Conservation (phyloP, 2,888 invertebrate species). For the Callosobruchus maculatus region DNA sequence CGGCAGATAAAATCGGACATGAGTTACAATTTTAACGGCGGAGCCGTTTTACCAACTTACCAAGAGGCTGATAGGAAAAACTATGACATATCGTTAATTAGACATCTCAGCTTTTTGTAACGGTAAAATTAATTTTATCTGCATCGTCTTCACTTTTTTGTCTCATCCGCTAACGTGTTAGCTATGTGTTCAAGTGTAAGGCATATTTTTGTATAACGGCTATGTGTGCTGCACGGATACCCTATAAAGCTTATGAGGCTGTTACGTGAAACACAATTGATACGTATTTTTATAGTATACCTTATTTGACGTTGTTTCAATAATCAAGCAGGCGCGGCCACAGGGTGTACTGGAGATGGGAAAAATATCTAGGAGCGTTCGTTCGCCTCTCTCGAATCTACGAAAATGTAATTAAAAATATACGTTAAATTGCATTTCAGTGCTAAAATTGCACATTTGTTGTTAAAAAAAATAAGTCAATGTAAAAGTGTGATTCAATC, state of each 20-base stretch:
- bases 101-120: not conserved
- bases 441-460: no score
- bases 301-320: no score
- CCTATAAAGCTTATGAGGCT: not conserved
- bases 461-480: no score
- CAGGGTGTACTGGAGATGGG: no score
- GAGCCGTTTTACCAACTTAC: not conserved
- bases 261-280: no score
- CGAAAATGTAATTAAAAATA: no score
- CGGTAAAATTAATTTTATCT: not conserved
- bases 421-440: no score
- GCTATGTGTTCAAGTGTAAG: not conserved
- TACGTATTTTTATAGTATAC: no score
- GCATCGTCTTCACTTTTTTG: not conserved
- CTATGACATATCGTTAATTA: not conserved
- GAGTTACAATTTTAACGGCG: slow-evolving; percentile 1
- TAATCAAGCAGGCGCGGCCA: no score
- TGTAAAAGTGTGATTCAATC: no score
- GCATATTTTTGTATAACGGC: not conserved
- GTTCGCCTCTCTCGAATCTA: no score
- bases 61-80: not conserved
- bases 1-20: slow-evolving; percentile 3
- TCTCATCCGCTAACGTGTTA: not conserved
- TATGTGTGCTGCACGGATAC: not conserved
- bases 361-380: no score